These are phyloP conservation scores for Poecilia gillii DNA, from an alignment of 2,797 vertebrate species.

Conservation along the genomic window DNA sequence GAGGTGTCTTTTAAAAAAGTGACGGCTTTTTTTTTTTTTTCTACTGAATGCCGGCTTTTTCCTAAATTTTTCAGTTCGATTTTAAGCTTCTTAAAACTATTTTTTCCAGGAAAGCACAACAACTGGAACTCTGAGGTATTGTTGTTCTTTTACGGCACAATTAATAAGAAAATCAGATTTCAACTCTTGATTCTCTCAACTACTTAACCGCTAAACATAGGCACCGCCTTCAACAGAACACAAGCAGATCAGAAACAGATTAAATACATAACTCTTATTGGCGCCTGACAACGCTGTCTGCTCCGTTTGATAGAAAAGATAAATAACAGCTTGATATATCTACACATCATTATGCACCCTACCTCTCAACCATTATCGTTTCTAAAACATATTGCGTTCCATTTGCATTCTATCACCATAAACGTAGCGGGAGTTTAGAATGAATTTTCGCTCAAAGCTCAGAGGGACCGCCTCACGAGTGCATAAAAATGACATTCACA, in stretches of 20 bases:
- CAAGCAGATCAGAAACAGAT: slow-evolving; percentile 15
- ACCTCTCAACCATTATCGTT: slow-evolving; percentile 18
- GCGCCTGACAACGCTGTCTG: slow-evolving; percentile 15
- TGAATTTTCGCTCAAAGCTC: slow-evolving; percentile 17
- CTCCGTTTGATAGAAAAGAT: slow-evolving; percentile 27
- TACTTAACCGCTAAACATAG: neutral
- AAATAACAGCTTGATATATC: slow-evolving; percentile 30
- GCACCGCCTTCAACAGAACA: slow-evolving; percentile 4
- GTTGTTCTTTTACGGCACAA: neutral
- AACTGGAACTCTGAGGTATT: neutral
- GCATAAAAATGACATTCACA: slow-evolving; percentile 32
- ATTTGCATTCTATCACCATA: slow-evolving; percentile 10
- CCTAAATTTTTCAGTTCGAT: neutral
- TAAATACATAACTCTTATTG: slow-evolving; percentile 16
- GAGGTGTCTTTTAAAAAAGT: neutral
- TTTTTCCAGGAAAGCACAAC: neutral
- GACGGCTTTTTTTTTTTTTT: neutral
- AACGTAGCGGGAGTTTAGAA: slow-evolving; percentile 10
- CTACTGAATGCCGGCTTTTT: neutral
- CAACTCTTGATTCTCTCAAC: neutral
- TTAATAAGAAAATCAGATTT: neutral
- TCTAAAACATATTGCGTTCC: slow-evolving; percentile 1
- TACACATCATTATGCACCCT: neutral
- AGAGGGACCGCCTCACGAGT: slow-evolving; percentile 11
- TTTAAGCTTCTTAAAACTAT: neutral